Evolutionary conservation across 2,113 vertebrate genomes (phyloP).

Genomic region (Amphiprion ocellaris): DNA sequence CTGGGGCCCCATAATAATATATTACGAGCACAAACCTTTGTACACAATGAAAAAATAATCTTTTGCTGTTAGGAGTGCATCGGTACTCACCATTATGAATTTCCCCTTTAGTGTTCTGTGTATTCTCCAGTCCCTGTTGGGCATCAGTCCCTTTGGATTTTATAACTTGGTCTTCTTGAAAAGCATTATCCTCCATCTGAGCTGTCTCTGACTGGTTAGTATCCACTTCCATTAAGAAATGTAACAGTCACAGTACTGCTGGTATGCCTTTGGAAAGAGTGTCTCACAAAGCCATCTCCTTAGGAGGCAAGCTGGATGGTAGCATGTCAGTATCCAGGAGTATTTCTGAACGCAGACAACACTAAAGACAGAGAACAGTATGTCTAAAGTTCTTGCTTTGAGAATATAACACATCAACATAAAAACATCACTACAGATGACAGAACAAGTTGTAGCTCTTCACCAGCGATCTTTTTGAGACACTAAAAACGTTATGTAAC

Average conservation of each 20-base stretch:
- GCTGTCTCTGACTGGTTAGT: conserved; percentile 27
- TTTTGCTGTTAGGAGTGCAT: neutral
- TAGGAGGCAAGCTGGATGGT: conserved; percentile 7
- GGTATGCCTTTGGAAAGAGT: conserved; percentile 24
- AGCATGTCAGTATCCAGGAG: conserved; percentile 32
- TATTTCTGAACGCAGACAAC: conserved; percentile 20
- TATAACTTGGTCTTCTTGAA: conserved; percentile 37
- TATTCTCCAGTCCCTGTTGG: conserved; percentile 40
- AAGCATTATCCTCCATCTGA: conserved; percentile 63
- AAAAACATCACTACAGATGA: neutral
- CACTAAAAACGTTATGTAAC: conserved; percentile 47
- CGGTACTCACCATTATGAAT: conserved; percentile 75
- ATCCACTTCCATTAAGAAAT: conserved; percentile 50
- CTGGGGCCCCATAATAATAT: neutral
- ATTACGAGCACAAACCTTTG: neutral
- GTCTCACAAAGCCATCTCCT: conserved; percentile 60
- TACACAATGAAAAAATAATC: neutral
- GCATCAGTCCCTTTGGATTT: conserved; percentile 60
- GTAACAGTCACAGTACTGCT: conserved; percentile 36
- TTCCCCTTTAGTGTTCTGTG: conserved; percentile 26
- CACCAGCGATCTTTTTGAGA: neutral
- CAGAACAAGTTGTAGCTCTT: neutral
- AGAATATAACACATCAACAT: neutral
- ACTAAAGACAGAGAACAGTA: conserved; percentile 9
- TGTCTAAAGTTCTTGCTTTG: neutral